Evolutionary conservation across 2,888 invertebrate species (phyloP), one percentile per base, ranked within the genome.

Genomic region (Perizoma flavofasciatum): DNA sequence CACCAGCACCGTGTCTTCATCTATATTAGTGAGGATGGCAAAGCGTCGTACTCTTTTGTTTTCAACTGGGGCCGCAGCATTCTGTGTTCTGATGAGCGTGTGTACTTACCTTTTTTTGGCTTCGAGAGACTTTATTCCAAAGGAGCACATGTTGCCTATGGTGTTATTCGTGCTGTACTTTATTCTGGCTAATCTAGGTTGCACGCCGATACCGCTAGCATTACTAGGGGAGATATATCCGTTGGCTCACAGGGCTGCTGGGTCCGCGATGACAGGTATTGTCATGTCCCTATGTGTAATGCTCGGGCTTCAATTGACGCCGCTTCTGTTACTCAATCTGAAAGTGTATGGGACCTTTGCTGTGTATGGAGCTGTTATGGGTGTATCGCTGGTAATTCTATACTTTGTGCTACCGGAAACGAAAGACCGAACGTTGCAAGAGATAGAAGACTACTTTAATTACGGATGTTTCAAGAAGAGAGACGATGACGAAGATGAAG

Each of bases 391-490:
- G 32, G 0, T 50, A 6, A 39, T 62, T 32, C 50, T 69, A 4
- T 69, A 57, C 50, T 57, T 63, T 34, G 55, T 92, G 49, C 75
- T 95, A 22, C 95, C 95, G 0, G 95, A 95, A 78, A 95, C 95
- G 0, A 94, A 93, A 63, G 93, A 94, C 6, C 94, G 90, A 65
- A 94, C 94, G 1, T 78, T 95, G 49, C 88, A 93, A 58, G 93
- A 95, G 75, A 95, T 95, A 51, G 95, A 95, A 68, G 93, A 93
- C 5, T 81, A 84, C 45, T 93, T 68, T 4, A 68, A 56, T 33
- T 43, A 59, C 39, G 65, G 65, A 22, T 61, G 51, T 7, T 49
- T 52, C 41, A 51, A 51, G 22, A 53, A 44, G 40, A 58, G 10
- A 45, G 49, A 11, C 0, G 40, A 53, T 6, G 57, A 53, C 6